Percentiles rank a stretch among this genome's conserved stretches.
Conservation (phyloP, 2,797 vertebrate genomes). For the Ispidina lecontei region DNA sequence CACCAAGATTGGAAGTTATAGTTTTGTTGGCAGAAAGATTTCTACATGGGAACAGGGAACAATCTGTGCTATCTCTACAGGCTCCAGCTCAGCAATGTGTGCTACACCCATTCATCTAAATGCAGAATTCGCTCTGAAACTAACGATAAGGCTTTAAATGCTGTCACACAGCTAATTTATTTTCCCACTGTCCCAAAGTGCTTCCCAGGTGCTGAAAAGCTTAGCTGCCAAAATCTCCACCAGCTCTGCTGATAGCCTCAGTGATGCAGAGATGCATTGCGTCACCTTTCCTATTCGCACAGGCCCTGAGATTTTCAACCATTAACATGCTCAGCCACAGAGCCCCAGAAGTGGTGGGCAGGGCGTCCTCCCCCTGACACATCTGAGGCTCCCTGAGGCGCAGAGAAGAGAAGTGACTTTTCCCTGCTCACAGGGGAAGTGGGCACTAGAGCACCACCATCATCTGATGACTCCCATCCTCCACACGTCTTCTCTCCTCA, state of each 20-base stretch:
- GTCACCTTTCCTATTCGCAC: not conserved
- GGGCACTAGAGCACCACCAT: not conserved
- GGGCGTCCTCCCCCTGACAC: rapidly evolving
- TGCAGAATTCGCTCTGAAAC: constrained; percentile 20
- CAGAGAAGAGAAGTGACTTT: not conserved
- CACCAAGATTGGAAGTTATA: not conserved
- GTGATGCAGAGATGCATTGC: not conserved
- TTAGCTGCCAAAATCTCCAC: constrained; percentile 22
- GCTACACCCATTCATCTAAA: constrained; percentile 47
- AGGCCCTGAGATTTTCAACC: not conserved
- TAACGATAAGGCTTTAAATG: constrained; percentile 51
- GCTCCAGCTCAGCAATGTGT: not conserved
- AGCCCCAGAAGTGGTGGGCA: not conserved
- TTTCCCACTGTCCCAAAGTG: constrained; percentile 3
- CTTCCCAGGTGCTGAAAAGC: constrained; percentile 50
- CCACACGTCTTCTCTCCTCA: not conserved
- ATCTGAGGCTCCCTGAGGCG: not conserved
- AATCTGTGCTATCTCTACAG: not conserved
- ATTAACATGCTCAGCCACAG: not conserved
- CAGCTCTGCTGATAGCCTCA: constrained; percentile 15
- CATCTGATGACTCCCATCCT: not conserved
- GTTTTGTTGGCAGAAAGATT: not conserved
- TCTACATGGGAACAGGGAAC: not conserved
- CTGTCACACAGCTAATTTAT: constrained; percentile 30
- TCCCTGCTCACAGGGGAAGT: not conserved